These are phyloP conservation scores for Zonitis immaculata DNA, from an alignment of 2,888 invertebrate genomes.

Conservation along the genomic window DNA sequence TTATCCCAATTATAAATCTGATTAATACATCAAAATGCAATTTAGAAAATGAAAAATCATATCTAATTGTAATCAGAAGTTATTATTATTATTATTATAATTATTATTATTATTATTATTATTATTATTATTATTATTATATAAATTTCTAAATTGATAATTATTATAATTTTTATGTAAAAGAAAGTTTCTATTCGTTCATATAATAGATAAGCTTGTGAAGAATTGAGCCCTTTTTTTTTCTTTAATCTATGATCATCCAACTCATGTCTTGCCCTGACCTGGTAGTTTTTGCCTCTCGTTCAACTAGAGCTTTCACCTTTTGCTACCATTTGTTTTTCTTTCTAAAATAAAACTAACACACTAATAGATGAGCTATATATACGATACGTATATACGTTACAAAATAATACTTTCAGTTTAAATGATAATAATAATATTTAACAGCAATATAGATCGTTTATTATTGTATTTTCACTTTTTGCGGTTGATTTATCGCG, in stretches of 20 bases:
- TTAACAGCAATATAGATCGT: background rate
- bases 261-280: conserved; percentile 1
- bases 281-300: background rate
- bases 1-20: too few species aligned
- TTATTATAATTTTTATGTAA: too few species aligned
- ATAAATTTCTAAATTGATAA: too few species aligned
- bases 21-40: too few species aligned
- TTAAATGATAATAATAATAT: too few species aligned
- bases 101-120: too few species aligned
- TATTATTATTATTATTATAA: too few species aligned
- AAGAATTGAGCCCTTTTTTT: conserved; percentile 1
- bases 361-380: background rate
- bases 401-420: background rate
- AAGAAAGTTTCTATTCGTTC: too few species aligned
- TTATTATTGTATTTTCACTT: background rate
- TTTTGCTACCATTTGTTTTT: background rate
- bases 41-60: too few species aligned
- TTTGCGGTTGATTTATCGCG: background rate
- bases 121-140: too few species aligned
- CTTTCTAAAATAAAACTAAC: background rate
- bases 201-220: too few species aligned
- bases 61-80: too few species aligned
- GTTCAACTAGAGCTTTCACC: conserved; percentile 1
- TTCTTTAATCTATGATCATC: background rate
- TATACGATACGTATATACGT: background rate